phyloP scores from a whole-genome alignment of 2,888 invertebrate genomes.

The Orchesellides sinensis region DNA sequence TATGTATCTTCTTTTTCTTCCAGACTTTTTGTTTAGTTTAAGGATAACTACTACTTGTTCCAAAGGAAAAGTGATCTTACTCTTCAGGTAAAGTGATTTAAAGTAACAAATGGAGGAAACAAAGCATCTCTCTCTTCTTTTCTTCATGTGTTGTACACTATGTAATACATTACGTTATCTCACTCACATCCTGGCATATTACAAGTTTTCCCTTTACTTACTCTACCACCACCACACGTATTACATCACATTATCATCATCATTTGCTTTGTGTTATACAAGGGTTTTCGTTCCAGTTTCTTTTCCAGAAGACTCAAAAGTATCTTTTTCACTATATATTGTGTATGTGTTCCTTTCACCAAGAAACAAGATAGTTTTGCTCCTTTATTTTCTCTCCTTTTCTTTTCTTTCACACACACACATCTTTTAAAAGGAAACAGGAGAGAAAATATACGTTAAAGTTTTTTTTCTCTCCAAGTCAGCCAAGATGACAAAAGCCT shows the following conservation, averaged over 20 bases:
- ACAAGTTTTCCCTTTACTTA: constrained; percentile 3
- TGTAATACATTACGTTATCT: constrained; percentile 52
- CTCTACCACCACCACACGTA: background rate
- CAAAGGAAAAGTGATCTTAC: too few relatives aligned
- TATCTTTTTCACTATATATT: background rate
- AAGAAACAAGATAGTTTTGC: background rate
- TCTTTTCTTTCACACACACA: background rate
- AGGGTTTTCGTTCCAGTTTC: background rate
- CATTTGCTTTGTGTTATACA: background rate
- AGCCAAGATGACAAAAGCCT: constrained; percentile 36
- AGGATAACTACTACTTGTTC: background rate
- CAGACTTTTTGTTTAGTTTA: background rate
- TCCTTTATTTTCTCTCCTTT: background rate
- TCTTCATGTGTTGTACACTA: too few relatives aligned
- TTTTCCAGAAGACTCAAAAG: background rate
- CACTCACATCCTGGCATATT: constrained; percentile 31
- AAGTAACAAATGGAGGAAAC: constrained; percentile 59
- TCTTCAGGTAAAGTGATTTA: constrained; percentile 49
- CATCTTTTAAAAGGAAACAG: background rate
- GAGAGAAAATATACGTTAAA: background rate
- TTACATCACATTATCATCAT: constrained; percentile 9
- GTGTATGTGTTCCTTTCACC: constrained; percentile 12
- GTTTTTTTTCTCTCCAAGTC: constrained; percentile 1
- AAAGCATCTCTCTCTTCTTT: constrained; percentile 57
- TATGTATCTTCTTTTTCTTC: too few relatives aligned